Conservation (phyloP, 2,888 invertebrate species). For the Argyra leucocephala region DNA sequence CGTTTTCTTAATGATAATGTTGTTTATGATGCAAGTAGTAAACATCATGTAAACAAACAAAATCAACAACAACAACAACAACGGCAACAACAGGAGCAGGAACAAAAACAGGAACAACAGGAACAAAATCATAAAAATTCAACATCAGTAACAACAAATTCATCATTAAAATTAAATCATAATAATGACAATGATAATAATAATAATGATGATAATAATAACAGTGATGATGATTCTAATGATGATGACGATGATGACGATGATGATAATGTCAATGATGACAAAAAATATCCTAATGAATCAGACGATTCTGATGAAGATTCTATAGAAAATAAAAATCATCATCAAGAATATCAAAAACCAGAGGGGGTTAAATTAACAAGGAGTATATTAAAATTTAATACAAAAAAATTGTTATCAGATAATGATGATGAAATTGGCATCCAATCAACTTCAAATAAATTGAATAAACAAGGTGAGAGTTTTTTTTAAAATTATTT, state of each 20-base stretch:
- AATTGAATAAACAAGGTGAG: not conserved
- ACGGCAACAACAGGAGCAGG: conserved; percentile 12
- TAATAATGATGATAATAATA: not conserved
- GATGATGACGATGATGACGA: not conserved
- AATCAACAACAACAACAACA: conserved; percentile 11
- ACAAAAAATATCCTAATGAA: not conserved
- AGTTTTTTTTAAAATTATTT: no score
- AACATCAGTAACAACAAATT: not conserved
- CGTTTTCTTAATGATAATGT: conserved; percentile 65
- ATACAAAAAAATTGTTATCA: not conserved
- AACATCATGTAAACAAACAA: conserved; percentile 15
- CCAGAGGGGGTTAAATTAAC: not conserved
- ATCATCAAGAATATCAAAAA: not conserved
- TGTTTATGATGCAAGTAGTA: conserved; percentile 33
- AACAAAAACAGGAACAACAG: conserved; percentile 31
- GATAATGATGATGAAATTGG: conserved; percentile 14
- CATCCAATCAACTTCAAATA: conserved; percentile 10
- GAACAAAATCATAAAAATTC: conserved; percentile 13
- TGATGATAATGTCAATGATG: not conserved
- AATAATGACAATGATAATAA: not conserved
- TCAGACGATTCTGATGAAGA: not conserved
- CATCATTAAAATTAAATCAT: not conserved
- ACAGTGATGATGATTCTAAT: no score
- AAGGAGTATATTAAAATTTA: not conserved
- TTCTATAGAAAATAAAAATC: not conserved